Evolutionary conservation across 2,113 vertebrate genomes (phyloP), one percentile per base, ranked within the genome.

Genomic region (Pomatorhinus ruficollis): DNA sequence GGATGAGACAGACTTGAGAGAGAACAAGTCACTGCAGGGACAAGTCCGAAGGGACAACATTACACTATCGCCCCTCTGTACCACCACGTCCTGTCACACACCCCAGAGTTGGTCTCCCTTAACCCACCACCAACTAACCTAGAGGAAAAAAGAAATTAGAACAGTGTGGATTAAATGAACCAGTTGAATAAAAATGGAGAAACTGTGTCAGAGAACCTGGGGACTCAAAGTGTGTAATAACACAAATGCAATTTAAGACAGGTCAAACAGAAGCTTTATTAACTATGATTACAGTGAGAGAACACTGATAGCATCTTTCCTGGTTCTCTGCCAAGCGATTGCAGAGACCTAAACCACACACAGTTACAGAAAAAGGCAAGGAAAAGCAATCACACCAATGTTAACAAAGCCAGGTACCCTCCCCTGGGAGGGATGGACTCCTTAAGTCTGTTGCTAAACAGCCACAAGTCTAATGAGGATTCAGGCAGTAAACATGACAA

Each of bases 11-110:
- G 31, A 72, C 11, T 42, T n/a, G 16, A 53, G 33, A 53, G 16
- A 90, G 14, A 63, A 76, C 28, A 92, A 42, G 27, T 25, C 71
- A 65, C 64, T 17, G 49, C 30, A 69, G n/a, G n/a, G n/a, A n/a
- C n/a, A n/a, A n/a, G 39, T 25, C 35, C 60, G 53, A 81, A 93
- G 40, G 64, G n/a, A 70, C 75, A 82, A 72, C 15, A 15, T 14
- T 61, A 3, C 3, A 14, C 23, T 57, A 78, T 9, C 22, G 49
- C 6, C 10, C 4, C 21, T 44, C 49, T 42, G 39, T 9, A 74
- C 3, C 10, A 22, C 11, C 35, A 60, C 0, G 0, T 4, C 35
- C 64, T 28, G 28, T 13, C 61, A 44, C 45, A 72, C 54, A 20
- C 3, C 15, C 11, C 61, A 23, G 6, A 59, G 19, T 0, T 6